Base-by-base conservation (phyloP, 2,797 vertebrate species). In the Carcharodon carcharias region DNA sequence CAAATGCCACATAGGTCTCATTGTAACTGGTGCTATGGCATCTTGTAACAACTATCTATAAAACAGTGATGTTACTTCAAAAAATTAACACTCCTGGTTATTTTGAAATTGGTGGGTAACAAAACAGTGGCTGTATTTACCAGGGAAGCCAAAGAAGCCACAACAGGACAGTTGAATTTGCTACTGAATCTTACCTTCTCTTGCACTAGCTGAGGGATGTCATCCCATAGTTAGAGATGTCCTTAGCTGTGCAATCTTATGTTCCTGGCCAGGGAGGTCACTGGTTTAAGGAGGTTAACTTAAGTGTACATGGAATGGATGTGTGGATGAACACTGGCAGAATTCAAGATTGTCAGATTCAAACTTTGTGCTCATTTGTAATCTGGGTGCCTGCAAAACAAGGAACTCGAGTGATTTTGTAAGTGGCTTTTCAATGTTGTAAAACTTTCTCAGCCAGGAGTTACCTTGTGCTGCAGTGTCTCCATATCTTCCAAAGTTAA, bases 21-120 rank as follows among this genome's bases (percentile, higher is more conserved):
- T 21, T 92, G 23, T 16, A 92, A 23, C 58, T 63, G 31, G 35
- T 91, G 35, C 58, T 63, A 18, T 61, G 8, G 89, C 35, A 92
- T 63, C 31, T 18, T 92, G 56, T 63, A 65, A 40, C 89, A 35
- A 63, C 16, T 21, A n/a, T 92, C 35, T 65, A 16, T 58, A 63
- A 92, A 92, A 92, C 58, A 65, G 58, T 58, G 61, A 0, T 63
- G 35, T 35, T 89, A 9, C 61, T 63, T 92, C 61, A 63, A 92
- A 92, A 92, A 63, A n/a, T 63, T 21, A 63, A 50, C 16, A n/a
- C 89, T 92, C 65, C 89, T 92, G 89, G 89, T 35, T 40, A 63
- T 92, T 92, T 92, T 58, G 58, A 92, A 92, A 92, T 92, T 92
- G 89, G 89, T 92, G 89, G 35, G 58, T 61, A 92, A 9, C 35